phyloP scores from a whole-genome alignment of 2,888 invertebrate genomes.

The Plagodis dolabraria region DNA sequence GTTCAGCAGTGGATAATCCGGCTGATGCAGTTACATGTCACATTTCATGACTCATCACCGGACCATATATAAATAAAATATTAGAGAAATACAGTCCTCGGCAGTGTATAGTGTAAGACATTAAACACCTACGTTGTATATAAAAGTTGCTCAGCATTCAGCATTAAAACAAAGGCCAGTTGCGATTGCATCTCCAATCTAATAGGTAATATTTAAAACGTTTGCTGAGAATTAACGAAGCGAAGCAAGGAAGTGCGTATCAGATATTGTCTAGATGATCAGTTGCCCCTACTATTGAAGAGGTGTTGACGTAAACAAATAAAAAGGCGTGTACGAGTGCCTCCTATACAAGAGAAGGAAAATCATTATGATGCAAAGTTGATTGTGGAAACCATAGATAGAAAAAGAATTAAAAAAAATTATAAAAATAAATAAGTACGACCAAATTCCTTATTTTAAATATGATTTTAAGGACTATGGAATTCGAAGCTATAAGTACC shows the following conservation, averaged over 20 bases:
- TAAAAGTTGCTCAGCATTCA: slow-evolving; percentile 2
- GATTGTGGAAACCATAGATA: too few species aligned
- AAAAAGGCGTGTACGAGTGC: background rate
- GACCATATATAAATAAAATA: too few species aligned
- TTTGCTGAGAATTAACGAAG: slow-evolving; percentile 41
- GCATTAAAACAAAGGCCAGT: slow-evolving; percentile 8
- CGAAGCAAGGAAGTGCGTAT: slow-evolving; percentile 45
- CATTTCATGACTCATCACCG: too few species aligned
- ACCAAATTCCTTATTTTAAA: too few species aligned
- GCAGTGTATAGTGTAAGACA: background rate
- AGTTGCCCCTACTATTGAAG: slow-evolving; percentile 37
- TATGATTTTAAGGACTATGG: too few species aligned
- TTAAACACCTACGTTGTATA: background rate
- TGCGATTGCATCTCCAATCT: slow-evolving; percentile 8
- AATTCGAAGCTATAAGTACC: too few species aligned
- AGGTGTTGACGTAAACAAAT: background rate
- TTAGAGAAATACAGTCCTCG: too few species aligned
- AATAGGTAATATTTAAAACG: slow-evolving; percentile 13
- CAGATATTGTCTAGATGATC: slow-evolving; percentile 45
- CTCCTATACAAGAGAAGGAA: background rate
- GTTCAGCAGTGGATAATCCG: too few species aligned
- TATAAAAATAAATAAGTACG: too few species aligned
- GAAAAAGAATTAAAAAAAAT: too few species aligned
- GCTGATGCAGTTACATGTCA: too few species aligned
- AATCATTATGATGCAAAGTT: background rate